A percentile compares a stretch with the other conserved stretches of the same genome.
Evolutionary conservation across 2,797 vertebrate genomes (phyloP).

Genomic region (Oceanodroma leucorhoa): DNA sequence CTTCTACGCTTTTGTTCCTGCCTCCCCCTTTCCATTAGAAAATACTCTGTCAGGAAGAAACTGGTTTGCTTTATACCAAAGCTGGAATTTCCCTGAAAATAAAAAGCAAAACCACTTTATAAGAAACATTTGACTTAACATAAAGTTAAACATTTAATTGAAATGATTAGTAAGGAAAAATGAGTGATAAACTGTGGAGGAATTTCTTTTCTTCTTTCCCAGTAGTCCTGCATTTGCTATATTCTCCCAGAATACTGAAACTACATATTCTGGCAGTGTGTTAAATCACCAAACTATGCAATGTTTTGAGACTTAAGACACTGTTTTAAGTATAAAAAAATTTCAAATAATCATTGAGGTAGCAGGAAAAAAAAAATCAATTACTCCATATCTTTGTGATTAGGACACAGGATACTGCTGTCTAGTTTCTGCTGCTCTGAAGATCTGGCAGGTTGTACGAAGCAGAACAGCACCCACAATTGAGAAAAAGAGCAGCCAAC

Average conservation of each 20-base stretch:
- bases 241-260: not conserved
- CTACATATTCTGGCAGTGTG: accelerated
- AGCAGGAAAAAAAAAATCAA: not conserved
- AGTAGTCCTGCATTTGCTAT: not conserved
- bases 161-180: not conserved
- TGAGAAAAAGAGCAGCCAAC: not conserved
- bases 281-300: not conserved
- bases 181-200: accelerated
- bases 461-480: not conserved
- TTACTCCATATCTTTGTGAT: not conserved
- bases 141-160: not conserved
- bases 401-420: not conserved
- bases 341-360: not conserved
- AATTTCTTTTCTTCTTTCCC: not conserved
- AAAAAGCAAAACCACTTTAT: not conserved
- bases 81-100: not conserved
- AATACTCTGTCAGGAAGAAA: not conserved
- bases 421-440: not conserved
- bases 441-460: not conserved
- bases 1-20: accelerated
- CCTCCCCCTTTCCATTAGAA: not conserved
- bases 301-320: not conserved
- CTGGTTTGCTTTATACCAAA: not conserved
- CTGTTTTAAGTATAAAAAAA: not conserved
- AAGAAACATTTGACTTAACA: not conserved